Base-by-base conservation (phyloP, 2,113 vertebrate species). In the Meriones unguiculatus region DNA sequence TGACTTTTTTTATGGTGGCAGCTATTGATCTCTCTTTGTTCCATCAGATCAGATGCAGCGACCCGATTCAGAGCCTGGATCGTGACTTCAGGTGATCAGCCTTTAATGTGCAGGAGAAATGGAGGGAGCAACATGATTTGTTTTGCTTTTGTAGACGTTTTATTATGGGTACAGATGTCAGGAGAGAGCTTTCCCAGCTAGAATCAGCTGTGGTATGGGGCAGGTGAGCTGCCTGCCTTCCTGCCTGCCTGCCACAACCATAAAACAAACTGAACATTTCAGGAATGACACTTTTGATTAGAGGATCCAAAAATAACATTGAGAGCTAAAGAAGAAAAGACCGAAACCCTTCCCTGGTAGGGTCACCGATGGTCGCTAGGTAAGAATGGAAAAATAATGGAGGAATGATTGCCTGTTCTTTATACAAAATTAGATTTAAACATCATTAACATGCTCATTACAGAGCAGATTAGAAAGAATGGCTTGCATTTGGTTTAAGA, bases 111-210 rank as follows among this genome's bases (percentile, higher is more conserved):
- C 69, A 77, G 50, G 41, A 95, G 86, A 97, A 98, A 94, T 59
- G 12, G 86, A 96, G 54, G 69, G 87, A 80, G 92, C 95, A 91
- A 97, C 95, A 96, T 97, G 1, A 98, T 98, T 98, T 97, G 95
- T 86, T 97, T 95, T 95, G 59, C 64, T 96, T 69, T 94, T 90
- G 32, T 75, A 85, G 89, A 46, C 1, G 77, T 98, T 98, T 97
- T 97, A 96, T 98, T 98, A 97, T 46, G 95, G 78, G 97, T 97
- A 97, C 97, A 98, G 97, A 95, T 97, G 97, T 76, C 92, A 70
- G 89, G 94, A 46, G 46, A 46, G 46, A 90, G 46, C 90, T 98
- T 97, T 97, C 94, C 90, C 96, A 92, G 95, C 57, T 93, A 96
- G 91, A 95, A 93, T 90, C 62, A 72, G 46, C 89, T 82, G 87